phyloP scores from a whole-genome alignment of 2,888 invertebrate genomes.

The Druceiella hillmani region DNA sequence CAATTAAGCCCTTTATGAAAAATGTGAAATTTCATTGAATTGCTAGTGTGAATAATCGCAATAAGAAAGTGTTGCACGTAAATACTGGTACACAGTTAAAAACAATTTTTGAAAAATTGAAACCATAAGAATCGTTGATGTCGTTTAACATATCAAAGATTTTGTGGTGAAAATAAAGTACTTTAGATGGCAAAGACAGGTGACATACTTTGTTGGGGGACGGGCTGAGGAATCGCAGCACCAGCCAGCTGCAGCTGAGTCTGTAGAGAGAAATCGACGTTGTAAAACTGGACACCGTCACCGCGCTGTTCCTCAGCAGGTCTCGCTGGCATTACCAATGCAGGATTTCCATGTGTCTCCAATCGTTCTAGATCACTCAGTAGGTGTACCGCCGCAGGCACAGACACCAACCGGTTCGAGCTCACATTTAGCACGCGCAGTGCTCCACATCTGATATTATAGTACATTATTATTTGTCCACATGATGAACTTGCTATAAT shows the following conservation, averaged over 20 bases:
- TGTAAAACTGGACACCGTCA: constrained; percentile 88
- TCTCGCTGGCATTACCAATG: constrained; percentile 92
- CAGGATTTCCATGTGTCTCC: constrained; percentile 90
- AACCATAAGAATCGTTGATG: no score
- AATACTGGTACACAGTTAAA: no score
- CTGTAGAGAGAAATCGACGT: constrained; percentile 97
- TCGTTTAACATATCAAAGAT: no score
- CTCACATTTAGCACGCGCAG: constrained; percentile 90
- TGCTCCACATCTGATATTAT: constrained; percentile 81
- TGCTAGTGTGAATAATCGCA: no score
- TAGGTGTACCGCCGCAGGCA: constrained; percentile 96
- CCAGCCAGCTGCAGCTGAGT: constrained; percentile 91
- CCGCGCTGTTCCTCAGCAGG: constrained; percentile 76
- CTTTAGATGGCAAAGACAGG: not conserved
- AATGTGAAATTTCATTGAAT: no score
- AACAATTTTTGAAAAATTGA: no score
- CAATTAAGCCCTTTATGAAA: no score
- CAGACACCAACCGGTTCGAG: constrained; percentile 88
- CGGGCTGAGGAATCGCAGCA: constrained; percentile 72
- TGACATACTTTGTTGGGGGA: constrained; percentile 60
- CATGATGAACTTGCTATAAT: no score
- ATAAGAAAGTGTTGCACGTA: no score
- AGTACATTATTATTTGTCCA: no score
- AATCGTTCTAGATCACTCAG: constrained; percentile 84
- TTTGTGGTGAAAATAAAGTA: constrained; percentile 2